These are phyloP conservation scores for Bergia puertoricense DNA, from an alignment of 92 coral and sea anemone species.

Conservation along the genomic window DNA sequence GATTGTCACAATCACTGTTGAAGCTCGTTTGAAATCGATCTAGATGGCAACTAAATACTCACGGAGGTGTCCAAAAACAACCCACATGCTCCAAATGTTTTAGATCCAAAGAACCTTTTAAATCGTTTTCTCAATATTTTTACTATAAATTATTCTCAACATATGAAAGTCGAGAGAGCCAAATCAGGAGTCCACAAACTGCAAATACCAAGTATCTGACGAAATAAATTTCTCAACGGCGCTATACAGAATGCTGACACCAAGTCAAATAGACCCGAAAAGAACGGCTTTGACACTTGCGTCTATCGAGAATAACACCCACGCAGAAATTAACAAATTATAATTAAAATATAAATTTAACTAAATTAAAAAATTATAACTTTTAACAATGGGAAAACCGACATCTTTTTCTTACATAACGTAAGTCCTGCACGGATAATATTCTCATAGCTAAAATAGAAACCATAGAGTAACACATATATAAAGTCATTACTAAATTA, in stretches of 20 bases:
- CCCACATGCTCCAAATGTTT: not conserved
- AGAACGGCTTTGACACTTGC: not conserved
- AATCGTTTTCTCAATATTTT: not conserved
- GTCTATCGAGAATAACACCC: not conserved
- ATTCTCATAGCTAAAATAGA: not conserved
- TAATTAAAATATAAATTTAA: not conserved
- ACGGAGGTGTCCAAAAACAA: not conserved
- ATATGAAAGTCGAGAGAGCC: not conserved
- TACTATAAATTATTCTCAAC: constrained; percentile 13
- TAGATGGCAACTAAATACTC: not conserved
- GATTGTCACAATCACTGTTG: not conserved
- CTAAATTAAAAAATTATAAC: not conserved
- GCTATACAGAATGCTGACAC: not conserved
- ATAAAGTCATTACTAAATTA: constrained; percentile 22
- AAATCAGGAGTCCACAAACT: not conserved
- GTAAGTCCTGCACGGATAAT: constrained; percentile 1
- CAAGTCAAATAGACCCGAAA: not conserved
- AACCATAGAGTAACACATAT: not conserved
- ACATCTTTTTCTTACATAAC: not conserved
- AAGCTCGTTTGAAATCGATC: not conserved
- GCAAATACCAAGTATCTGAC: not conserved
- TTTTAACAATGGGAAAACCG: not conserved
- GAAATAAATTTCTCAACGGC: not conserved
- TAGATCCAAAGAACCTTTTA: not conserved
- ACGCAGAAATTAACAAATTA: not conserved